Conservation (phyloP, 2,113 vertebrate species). For the Stigmatopora nigra region DNA sequence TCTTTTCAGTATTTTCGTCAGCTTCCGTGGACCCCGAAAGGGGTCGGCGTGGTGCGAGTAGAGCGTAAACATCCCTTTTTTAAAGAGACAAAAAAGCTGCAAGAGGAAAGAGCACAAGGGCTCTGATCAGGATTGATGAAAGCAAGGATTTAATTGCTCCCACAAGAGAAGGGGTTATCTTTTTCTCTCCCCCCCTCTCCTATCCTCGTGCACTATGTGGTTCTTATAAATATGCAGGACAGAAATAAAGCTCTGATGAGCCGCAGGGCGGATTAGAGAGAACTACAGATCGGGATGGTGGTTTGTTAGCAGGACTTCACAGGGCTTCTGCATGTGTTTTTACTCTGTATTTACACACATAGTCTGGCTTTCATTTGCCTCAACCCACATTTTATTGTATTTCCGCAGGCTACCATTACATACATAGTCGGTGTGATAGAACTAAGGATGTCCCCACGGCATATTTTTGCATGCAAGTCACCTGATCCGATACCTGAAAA, state of each 20-base stretch:
- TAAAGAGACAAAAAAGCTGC: slow-evolving; percentile 30
- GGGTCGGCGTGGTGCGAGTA: slow-evolving; percentile 31
- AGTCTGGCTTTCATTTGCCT: slow-evolving; percentile 44
- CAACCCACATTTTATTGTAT: slow-evolving; percentile 38
- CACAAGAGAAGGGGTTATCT: slow-evolving; percentile 54
- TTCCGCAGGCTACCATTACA: slow-evolving; percentile 32
- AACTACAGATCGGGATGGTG: slow-evolving; percentile 50
- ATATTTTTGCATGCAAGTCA: no score
- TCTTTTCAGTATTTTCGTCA: slow-evolving; percentile 6
- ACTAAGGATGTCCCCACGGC: no score
- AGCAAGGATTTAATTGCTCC: slow-evolving; percentile 57
- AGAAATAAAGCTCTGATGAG: slow-evolving; percentile 62
- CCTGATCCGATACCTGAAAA: no score
- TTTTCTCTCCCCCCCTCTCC: slow-evolving; percentile 19
- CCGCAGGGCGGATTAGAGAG: slow-evolving; percentile 61
- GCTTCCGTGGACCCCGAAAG: slow-evolving; percentile 12
- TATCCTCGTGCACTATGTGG: slow-evolving; percentile 31
- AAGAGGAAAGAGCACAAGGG: slow-evolving; percentile 39
- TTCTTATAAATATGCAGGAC: slow-evolving; percentile 60
- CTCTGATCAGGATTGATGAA: slow-evolving; percentile 59
- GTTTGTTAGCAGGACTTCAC: slow-evolving; percentile 56
- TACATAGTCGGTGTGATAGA: not conserved
- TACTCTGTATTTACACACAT: slow-evolving; percentile 29
- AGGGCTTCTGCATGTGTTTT: slow-evolving; percentile 56
- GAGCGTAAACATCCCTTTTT: slow-evolving; percentile 50